A percentile compares a stretch with the other conserved stretches of the same genome.
These are phyloP conservation scores for Trachemys scripta DNA, from an alignment of 2,113 vertebrate genomes.

Conservation along the genomic window DNA sequence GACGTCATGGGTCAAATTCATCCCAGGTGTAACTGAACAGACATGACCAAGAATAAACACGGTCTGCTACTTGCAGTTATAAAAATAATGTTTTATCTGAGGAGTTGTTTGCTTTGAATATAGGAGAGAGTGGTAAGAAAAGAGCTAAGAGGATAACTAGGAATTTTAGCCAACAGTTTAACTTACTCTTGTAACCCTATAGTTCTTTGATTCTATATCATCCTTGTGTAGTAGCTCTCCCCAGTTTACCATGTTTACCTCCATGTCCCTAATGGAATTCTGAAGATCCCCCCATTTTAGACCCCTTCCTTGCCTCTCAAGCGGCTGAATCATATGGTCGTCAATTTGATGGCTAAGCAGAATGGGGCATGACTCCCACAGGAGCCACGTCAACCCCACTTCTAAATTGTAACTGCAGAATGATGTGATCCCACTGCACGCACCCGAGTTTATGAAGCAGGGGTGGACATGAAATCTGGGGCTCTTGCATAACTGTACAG, in stretches of 20 bases:
- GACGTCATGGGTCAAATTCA: neutral
- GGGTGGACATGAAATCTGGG: rapidly evolving
- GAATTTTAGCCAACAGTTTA: neutral
- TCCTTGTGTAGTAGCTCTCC: neutral
- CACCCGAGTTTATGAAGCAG: neutral
- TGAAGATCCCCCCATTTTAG: neutral
- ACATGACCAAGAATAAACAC: neutral
- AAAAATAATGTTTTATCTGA: neutral
- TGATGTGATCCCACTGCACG: neutral
- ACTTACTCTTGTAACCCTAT: neutral
- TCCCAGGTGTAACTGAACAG: neutral
- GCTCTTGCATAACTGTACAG: neutral
- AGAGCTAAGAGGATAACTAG: neutral
- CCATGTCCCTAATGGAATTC: neutral
- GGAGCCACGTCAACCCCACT: neutral
- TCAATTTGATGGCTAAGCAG: neutral
- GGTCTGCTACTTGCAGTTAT: rapidly evolving
- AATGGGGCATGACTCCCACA: too few relatives aligned
- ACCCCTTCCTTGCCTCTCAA: neutral
- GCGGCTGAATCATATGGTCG: neutral
- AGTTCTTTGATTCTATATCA: neutral
- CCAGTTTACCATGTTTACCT: neutral
- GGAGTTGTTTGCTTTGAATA: neutral
- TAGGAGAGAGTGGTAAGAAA: neutral
- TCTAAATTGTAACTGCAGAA: neutral